Conservation (phyloP, 1,140 invertebrate species). For the Ruditapes philippinarum region DNA sequence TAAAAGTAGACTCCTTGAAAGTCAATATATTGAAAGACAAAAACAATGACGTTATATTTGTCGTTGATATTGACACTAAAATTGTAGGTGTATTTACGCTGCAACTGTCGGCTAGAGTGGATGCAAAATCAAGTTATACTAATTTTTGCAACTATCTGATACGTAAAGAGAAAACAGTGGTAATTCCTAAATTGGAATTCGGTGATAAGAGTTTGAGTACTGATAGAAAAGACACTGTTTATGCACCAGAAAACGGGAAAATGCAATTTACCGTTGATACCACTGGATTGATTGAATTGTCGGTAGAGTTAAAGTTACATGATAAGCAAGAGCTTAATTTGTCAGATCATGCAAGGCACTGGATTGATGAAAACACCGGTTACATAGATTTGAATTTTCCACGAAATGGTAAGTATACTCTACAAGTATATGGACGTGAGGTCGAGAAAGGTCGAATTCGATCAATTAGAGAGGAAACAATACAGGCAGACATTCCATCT, state of each 20-base stretch:
- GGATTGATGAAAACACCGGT: not conserved
- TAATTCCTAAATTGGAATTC: constrained; percentile 24
- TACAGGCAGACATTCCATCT: constrained; percentile 17
- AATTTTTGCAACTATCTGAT: constrained; percentile 56
- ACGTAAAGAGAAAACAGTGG: constrained; percentile 29
- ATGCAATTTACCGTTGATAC: constrained; percentile 10
- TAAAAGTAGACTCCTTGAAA: constrained; percentile 17
- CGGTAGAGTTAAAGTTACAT: constrained; percentile 20
- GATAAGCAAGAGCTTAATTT: constrained; percentile 29
- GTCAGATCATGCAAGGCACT: constrained; percentile 12
- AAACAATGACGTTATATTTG: constrained; percentile 42
- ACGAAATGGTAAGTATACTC: constrained; percentile 24
- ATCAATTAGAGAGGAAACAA: constrained; percentile 26
- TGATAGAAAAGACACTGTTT: not conserved
- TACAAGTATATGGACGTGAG: not conserved
- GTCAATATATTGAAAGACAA: constrained; percentile 32
- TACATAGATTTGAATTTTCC: constrained; percentile 52
- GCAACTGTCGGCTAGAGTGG: not conserved
- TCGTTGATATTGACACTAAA: constrained; percentile 38
- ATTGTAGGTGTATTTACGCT: constrained; percentile 24
- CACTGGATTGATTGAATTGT: not conserved
- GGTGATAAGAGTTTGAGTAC: not conserved
- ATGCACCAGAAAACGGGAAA: constrained; percentile 15
- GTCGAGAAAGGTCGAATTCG: not conserved
- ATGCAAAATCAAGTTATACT: not conserved